Evolutionary conservation across 2,888 invertebrate species (phyloP), one percentile per base, ranked within the genome.

Genomic region (Drosophila birchii): DNA sequence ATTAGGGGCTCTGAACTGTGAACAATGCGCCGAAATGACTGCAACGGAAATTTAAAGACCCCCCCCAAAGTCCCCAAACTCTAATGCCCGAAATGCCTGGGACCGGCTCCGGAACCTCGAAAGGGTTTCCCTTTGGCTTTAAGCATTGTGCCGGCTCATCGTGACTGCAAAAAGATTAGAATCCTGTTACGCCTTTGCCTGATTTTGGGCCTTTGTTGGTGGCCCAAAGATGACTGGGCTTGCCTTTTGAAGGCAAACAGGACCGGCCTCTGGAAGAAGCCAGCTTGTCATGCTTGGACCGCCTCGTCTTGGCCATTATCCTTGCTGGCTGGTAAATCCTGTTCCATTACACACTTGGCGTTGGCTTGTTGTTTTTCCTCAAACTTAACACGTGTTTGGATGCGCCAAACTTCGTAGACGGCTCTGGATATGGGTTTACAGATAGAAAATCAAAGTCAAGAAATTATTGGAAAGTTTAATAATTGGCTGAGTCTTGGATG

Each of bases 1-100:
- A 90, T 90, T 90, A 90, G 90, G 67, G 85, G 86, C 79, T 78
- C 79, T 66, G 75, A 81, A 75, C 78, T 78, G 87, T 79, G 88
- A 88, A 86, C 86, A 86, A 86, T 86, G 85, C 75, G 78, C 63
- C 78, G 74, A 82, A 78, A 84, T 83, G 84, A 78, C 87, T 88
- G 81, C 86, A 86, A 74, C 78, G 78, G 75, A 78, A 86, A 81
- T 80, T 81, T 84, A 84, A 88, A 80, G 82, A 51, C 69, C 60
- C 78, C 53, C 59, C 78, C 45, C 64, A 76, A 62, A 75, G n/a
- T 49, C 43, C 20, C n/a, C 20, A n/a, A 79, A 77, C 51, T 51
- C 51, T 51, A 34, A 51, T 51, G 51, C 51, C 51, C 51, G 34
- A 20, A 51, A 51, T 34, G 20, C 49, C 49, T 16, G 51, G 34